Evolutionary conservation across 2,888 invertebrate genomes (phyloP), one percentile per base, ranked within the genome.

Genomic region (Azorinus chamasolen): DNA sequence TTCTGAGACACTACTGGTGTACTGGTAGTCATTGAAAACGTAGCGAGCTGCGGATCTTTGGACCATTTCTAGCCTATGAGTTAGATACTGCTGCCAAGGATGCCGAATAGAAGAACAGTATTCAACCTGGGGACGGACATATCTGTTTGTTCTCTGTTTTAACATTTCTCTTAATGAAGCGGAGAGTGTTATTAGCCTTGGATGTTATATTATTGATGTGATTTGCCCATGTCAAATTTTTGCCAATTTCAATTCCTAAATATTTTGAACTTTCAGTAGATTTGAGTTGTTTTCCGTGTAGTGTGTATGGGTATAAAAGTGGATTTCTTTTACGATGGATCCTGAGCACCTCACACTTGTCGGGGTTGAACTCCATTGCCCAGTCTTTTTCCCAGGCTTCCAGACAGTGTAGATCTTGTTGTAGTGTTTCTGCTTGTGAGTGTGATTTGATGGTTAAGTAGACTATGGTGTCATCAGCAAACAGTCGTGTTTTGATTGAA

Each of bases 381-480:
- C 51, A 59, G 27, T 32, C 22, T 20, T 39, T n/a, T 51, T 53
- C 53, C 58, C 64, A 64, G 6, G 14, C 12, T 45, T 64, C 65
- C 2, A 64, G 59, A 22, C 27, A 45, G 1, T 51, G 45, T 4
- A 64, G 45, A 39, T 72, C 72, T n/a, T 51, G 6, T 39, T 51
- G 72, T 20, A 59, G 18, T 14, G 18, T 46, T 27, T 41, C n/a
- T 12, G 50, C 2, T 53, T 58, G 51, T 22, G 20, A 4, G 5
- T 20, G 16, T 5, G 22, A 46, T 3, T 45, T 37, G 16, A 64
- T 48, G 8, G 58, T 68, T 5, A 68, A 32, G 39, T 69, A 63
- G 12, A 43, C 57, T 6, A 65, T 54, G 4, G 54, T 70, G 50
- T 70, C 70, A 45, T 76, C 61, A 16, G 75, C 75, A 70, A 76